A percentile compares a stretch with the other conserved stretches of the same genome.
Conservation (phyloP, 2,888 invertebrate species). For the Branchipolynoe longqiensis region DNA sequence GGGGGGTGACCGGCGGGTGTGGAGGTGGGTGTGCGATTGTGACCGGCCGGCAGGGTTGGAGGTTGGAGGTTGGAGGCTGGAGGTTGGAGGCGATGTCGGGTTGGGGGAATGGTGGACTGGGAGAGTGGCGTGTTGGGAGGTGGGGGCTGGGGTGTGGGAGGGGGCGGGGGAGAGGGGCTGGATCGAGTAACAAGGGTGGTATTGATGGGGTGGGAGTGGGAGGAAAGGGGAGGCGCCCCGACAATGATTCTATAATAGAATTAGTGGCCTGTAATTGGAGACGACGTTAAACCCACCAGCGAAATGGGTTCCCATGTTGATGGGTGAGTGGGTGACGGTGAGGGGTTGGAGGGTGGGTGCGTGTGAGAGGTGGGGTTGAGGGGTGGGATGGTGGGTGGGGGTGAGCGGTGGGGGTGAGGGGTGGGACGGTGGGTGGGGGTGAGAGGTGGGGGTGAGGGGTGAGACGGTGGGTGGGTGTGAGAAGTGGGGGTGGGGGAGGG, state of each 20-base stretch:
- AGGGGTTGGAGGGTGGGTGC: too few species aligned
- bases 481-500: background rate
- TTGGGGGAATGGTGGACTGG: too few species aligned
- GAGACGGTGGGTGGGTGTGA: background rate
- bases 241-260: conserved; percentile 16
- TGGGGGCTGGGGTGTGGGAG: background rate
- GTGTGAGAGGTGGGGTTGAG: too few species aligned
- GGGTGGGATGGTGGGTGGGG: too few species aligned
- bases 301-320: too few species aligned
- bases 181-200: background rate
- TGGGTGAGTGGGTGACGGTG: too few species aligned
- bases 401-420: background rate
- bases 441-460: background rate
- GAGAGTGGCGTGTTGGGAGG: too few species aligned
- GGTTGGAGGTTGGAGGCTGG: too few species aligned
- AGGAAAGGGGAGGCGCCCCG: background rate
- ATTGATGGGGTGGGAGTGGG: background rate
- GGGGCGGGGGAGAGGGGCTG: background rate
- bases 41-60: too few species aligned
- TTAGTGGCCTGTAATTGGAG: background rate
- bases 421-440: background rate
- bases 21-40: too few species aligned
- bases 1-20: too few species aligned
- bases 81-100: too few species aligned
- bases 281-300: background rate